Percentiles rank a stretch among this genome's conserved stretches.
These are phyloP conservation scores for Gracilinanus agilis DNA, from an alignment of 2,113 vertebrate species.

Conservation along the genomic window DNA sequence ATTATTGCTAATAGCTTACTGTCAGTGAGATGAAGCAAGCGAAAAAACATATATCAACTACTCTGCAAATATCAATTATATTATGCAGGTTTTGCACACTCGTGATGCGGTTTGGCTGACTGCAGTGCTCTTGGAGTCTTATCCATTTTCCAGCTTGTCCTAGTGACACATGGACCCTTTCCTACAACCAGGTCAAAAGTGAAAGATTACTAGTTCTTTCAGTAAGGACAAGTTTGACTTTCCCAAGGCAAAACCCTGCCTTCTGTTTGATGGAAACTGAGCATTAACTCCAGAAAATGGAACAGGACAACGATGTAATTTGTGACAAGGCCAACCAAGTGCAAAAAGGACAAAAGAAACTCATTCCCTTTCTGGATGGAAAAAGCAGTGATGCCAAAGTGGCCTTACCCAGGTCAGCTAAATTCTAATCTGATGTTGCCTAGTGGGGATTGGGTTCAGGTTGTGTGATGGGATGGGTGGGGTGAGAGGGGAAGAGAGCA, in stretches of 20 bases:
- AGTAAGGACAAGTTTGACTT: slow-evolving; percentile 22
- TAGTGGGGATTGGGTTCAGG: neutral
- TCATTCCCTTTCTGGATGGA: neutral
- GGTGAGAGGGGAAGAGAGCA: neutral
- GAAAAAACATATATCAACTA: neutral
- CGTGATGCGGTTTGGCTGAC: neutral
- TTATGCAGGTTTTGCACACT: neutral
- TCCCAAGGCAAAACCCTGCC: neutral
- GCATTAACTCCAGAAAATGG: slow-evolving; percentile 12
- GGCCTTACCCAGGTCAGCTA: neutral
- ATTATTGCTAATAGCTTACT: neutral
- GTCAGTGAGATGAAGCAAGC: neutral
- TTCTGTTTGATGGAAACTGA: neutral
- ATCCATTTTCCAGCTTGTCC: slow-evolving; percentile 11
- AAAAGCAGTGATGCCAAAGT: neutral
- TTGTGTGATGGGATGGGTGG: fast-evolving
- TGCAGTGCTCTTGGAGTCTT: neutral
- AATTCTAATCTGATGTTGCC: neutral
- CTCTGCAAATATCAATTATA: neutral
- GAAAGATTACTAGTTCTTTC: slow-evolving; percentile 38
- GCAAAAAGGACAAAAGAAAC: slow-evolving; percentile 6
- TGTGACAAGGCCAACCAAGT: neutral
- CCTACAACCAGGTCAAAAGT: neutral
- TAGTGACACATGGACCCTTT: slow-evolving; percentile 13
- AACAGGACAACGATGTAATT: neutral